A percentile compares a stretch with the other conserved stretches of the same genome.
Conservation (phyloP, 2,797 vertebrate genomes). For the Zalophus californianus region DNA sequence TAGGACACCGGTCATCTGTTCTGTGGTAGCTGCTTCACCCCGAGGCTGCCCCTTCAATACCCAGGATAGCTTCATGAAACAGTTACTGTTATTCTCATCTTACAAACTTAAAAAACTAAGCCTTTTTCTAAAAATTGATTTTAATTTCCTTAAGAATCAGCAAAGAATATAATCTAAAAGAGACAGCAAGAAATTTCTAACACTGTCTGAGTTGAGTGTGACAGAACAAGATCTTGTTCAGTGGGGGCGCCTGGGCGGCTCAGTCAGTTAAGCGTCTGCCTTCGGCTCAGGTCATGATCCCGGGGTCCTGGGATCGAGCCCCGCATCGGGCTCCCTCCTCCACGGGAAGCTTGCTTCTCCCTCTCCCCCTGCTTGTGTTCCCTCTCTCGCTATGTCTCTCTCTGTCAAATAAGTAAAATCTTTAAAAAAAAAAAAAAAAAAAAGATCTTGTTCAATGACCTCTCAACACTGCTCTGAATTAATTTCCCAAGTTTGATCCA, state of each 20-base stretch:
- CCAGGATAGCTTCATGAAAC: neutral
- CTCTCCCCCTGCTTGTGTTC: no score
- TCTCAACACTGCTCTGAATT: neutral
- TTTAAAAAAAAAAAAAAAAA: no score
- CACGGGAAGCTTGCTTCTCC: no score
- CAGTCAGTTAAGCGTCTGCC: no score
- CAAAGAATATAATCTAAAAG: neutral
- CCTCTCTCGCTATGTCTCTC: no score
- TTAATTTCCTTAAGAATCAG: slow-evolving; percentile 30
- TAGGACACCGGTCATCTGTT: neutral
- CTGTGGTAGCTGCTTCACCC: neutral
- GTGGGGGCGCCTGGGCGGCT: no score
- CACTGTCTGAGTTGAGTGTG: neutral
- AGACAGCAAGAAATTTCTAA: neutral
- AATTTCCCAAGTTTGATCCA: neutral
- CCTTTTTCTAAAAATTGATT: neutral
- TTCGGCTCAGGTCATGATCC: no score
- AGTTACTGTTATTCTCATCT: neutral
- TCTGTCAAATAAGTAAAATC: no score
- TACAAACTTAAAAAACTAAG: slow-evolving; percentile 11
- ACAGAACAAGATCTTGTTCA: neutral
- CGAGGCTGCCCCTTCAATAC: neutral
- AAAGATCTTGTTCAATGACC: neutral
- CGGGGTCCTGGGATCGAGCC: no score
- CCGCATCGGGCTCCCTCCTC: no score